Percentiles rank a stretch among this genome's conserved stretches.
Evolutionary conservation across 2,888 invertebrate species (phyloP).

Genomic region (Corythucha ciliata): DNA sequence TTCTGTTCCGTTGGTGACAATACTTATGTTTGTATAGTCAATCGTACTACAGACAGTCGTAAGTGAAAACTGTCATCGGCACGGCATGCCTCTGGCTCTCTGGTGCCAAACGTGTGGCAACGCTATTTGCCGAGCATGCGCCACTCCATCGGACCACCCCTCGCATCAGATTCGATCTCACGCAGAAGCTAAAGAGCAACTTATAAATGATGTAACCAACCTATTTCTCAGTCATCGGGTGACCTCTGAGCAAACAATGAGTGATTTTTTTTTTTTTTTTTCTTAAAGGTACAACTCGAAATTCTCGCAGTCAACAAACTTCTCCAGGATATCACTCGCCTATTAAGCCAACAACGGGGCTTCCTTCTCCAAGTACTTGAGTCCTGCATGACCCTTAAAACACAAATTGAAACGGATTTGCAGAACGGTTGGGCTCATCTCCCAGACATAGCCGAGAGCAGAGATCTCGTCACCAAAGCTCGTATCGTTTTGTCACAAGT

Average conservation of each 20-base stretch:
- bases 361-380: constrained; percentile 63
- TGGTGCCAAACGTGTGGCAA: constrained; percentile 61
- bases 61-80: constrained; percentile 58
- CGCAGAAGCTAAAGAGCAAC: constrained; percentile 56
- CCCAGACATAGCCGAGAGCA: constrained; percentile 55
- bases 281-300: constrained; percentile 50
- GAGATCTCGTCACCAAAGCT: constrained; percentile 53
- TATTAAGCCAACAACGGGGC: constrained; percentile 60
- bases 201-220: constrained; percentile 49
- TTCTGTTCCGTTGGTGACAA: constrained; percentile 14
- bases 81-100: constrained; percentile 60
- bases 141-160: constrained; percentile 54
- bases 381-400: constrained; percentile 62
- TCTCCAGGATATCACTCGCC: constrained; percentile 58
- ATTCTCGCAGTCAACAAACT: constrained; percentile 58
- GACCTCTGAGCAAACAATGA: constrained; percentile 12
- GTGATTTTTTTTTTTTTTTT: constrained; percentile 13
- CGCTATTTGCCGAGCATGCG: constrained; percentile 58
- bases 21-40: too few species aligned
- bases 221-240: background rate
- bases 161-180: constrained; percentile 59
- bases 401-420: constrained; percentile 64
- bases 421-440: constrained; percentile 57
- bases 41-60: constrained; percentile 30
- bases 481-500: constrained; percentile 51